A percentile compares a stretch with the other conserved stretches of the same genome.
Evolutionary conservation across 1,140 invertebrate genomes (phyloP).

Genomic region (Trinorchestia longiramus): DNA sequence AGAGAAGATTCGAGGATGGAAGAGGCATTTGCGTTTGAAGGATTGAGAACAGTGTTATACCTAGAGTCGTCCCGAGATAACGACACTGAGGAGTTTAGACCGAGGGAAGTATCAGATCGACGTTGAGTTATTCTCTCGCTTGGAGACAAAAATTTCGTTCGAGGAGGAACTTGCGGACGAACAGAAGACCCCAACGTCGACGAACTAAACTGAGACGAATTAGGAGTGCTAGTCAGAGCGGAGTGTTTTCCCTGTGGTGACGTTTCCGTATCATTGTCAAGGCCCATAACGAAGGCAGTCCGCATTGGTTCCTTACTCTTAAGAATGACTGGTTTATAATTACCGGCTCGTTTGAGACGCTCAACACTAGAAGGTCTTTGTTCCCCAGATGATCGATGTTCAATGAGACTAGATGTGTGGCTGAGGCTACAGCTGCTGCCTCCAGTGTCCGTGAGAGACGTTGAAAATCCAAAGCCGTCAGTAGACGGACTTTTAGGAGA

Average conservation of each 20-base stretch:
- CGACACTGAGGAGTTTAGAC: constrained; percentile 45
- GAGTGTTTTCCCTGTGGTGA: not conserved
- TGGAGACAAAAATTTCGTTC: constrained; percentile 66
- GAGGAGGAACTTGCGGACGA: constrained; percentile 66
- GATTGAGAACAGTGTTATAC: not conserved
- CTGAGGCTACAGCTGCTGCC: constrained; percentile 44
- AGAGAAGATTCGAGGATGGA: constrained; percentile 9
- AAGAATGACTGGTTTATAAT: constrained; percentile 32
- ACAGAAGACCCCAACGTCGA: not conserved
- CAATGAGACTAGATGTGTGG: constrained; percentile 7
- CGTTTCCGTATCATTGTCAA: constrained; percentile 69
- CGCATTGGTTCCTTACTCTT: constrained; percentile 65
- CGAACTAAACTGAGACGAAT: constrained; percentile 1
- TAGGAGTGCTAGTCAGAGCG: constrained; percentile 38
- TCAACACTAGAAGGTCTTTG: constrained; percentile 13
- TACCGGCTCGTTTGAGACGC: constrained; percentile 31
- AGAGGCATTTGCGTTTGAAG: constrained; percentile 51
- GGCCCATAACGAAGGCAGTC: constrained; percentile 75
- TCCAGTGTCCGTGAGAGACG: not conserved
- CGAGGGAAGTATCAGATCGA: constrained; percentile 2
- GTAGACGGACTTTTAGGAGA: constrained; percentile 34
- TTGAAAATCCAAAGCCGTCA: constrained; percentile 10
- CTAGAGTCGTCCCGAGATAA: not conserved
- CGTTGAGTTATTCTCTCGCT: constrained; percentile 58
- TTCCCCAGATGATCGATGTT: constrained; percentile 17